phyloP scores from a whole-genome alignment of 2,797 vertebrate species.

The Salarias fasciatus region DNA sequence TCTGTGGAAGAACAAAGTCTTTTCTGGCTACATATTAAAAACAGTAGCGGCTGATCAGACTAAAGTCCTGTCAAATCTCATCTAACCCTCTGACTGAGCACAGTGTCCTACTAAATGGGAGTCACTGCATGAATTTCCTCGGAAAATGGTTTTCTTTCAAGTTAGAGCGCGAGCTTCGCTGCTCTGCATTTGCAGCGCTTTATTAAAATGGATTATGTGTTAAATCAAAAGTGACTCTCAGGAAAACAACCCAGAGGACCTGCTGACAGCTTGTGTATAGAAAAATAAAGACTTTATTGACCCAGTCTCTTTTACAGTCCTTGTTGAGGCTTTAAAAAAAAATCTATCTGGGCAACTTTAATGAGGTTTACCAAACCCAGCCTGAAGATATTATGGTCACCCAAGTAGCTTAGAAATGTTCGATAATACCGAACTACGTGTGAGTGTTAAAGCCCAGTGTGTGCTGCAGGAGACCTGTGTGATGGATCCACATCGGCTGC shows the following conservation, averaged over 20 bases:
- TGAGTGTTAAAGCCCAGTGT: constrained; percentile 29
- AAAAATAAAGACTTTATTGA: constrained; percentile 59
- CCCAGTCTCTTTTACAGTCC: constrained; percentile 29
- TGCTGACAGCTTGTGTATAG: constrained; percentile 51
- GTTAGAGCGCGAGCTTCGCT: constrained; percentile 21
- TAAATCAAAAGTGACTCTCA: constrained; percentile 66
- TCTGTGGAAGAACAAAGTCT: neutral
- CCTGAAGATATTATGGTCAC: constrained; percentile 33
- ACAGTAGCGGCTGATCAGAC: constrained; percentile 4
- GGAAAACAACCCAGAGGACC: constrained; percentile 59
- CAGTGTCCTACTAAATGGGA: constrained; percentile 30
- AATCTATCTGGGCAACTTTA: constrained; percentile 40
- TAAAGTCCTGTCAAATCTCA: constrained; percentile 1
- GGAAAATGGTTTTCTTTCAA: constrained; percentile 31
- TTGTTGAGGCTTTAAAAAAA: constrained; percentile 35
- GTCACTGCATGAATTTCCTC: constrained; percentile 27
- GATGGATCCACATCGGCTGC: constrained; percentile 29
- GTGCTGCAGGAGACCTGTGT: constrained; percentile 10
- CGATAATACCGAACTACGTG: constrained; percentile 17
- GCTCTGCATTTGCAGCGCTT: constrained; percentile 24
- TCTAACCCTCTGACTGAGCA: neutral
- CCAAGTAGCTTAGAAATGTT: constrained; percentile 7
- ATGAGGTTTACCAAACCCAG: constrained; percentile 47
- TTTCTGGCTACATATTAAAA: constrained; percentile 1
- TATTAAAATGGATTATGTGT: constrained; percentile 58